A percentile compares a stretch with the other conserved stretches of the same genome.
These are phyloP conservation scores for Myotis yumanensis DNA, from an alignment of 2,113 vertebrate species.

Conservation along the genomic window DNA sequence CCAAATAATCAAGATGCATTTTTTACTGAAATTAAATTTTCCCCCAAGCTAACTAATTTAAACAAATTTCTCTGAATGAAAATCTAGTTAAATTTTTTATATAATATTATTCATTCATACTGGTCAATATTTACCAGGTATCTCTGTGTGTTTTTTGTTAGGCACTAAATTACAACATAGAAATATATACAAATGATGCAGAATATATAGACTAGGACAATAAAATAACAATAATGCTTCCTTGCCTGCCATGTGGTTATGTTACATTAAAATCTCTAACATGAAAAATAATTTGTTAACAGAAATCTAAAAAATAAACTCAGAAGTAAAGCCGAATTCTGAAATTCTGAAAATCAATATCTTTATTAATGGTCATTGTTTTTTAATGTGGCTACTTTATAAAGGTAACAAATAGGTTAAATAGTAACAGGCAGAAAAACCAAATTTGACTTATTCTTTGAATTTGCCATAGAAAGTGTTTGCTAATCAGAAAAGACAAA, in stretches of 20 bases:
- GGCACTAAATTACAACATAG: neutral
- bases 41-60: neutral
- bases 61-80: neutral
- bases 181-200: neutral
- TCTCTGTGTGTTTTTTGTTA: neutral
- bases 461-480: neutral
- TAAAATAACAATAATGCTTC: neutral
- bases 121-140: neutral
- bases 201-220: neutral
- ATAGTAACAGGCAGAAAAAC: neutral
- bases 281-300: neutral
- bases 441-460: constrained; percentile 4
- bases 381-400: neutral
- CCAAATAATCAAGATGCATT: neutral
- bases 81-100: neutral
- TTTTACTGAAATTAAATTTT: neutral
- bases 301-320: neutral
- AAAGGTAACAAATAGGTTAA: neutral
- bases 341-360: neutral
- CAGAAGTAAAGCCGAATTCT: neutral
- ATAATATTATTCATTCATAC: constrained; percentile 1
- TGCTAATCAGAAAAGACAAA: neutral
- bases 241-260: neutral
- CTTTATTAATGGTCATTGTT: neutral
- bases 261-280: neutral